Evolutionary conservation across 2,797 vertebrate species (phyloP), one percentile per base, ranked within the genome.

Genomic region (Argyrosomus regius): DNA sequence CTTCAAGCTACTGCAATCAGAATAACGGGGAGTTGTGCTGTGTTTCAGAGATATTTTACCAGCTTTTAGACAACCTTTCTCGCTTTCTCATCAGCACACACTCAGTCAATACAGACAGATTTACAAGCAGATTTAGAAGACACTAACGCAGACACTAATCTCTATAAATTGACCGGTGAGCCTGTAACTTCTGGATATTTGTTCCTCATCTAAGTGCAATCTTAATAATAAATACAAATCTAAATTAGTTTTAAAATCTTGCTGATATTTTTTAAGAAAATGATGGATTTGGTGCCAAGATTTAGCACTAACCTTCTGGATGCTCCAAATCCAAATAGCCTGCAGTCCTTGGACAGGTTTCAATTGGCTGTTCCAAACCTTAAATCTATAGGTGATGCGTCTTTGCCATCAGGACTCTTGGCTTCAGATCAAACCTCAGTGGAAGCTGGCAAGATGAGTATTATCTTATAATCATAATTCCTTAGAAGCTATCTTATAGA

Each of bases 31-130:
- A 62, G 12, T 9, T 16, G 6, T 16, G 20, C 41, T 6, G 35
- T 39, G 35, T n/a, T 61, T 75, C 9, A 43, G 12, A n/a, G n/a
- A 6, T 5, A 41, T 24, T 61, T 41, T 72, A 12, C 14, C 3
- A 46, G 18, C 14, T 28, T 50, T 28, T 4, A 58, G 48, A 35
- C n/a, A 28, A 53, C 28, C 22, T 52, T 57, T 57, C 6, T 48
- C 49, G 54, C 50, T 62, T 60, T 53, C 11, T 75, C 26, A 62
- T 75, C 39, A 62, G 58, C 67, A 60, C 18, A 58, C 58, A n/a
- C 41, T 59, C 17, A 17, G 26, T 53, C 10, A 59, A 26, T 60
- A n/a, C 28, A 62, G 24, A 17, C 41, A 48, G 50, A 66, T 61
- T 62, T 61, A 58, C 22, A 64, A 50, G 28, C 4, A 18, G 3